Percentiles rank a stretch among this genome's conserved stretches.
These are phyloP conservation scores for Lissocephala sabroskyi DNA, from an alignment of 2,888 invertebrate genomes.

Conservation along the genomic window DNA sequence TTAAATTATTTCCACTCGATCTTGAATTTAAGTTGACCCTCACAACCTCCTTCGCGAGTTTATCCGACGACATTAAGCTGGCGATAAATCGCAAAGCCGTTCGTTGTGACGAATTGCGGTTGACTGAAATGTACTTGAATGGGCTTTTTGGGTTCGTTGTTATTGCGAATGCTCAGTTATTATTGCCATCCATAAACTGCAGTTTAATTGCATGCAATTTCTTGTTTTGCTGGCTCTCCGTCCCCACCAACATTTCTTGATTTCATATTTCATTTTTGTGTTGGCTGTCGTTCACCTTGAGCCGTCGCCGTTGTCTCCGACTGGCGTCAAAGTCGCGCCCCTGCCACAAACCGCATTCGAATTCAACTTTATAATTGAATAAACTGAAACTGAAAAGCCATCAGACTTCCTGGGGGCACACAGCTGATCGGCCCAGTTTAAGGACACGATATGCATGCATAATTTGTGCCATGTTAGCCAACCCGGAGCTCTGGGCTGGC, in stretches of 20 bases:
- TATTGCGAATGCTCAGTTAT: neutral
- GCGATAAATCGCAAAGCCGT: constrained; percentile 4
- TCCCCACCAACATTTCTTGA: neutral
- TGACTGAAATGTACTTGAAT: constrained; percentile 25
- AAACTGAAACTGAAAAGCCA: neutral
- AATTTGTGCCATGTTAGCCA: constrained; percentile 10
- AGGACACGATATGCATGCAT: constrained; percentile 31
- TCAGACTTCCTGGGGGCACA: constrained; percentile 18
- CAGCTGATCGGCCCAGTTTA: neutral
- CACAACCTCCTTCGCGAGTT: too few species aligned
- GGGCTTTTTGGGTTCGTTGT: constrained; percentile 12
- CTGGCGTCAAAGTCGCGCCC: constrained; percentile 11
- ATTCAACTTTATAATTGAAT: constrained; percentile 32
- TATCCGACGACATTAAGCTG: too few species aligned
- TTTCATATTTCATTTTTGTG: constrained; percentile 25
- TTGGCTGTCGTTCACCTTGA: constrained; percentile 35
- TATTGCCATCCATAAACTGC: constrained; percentile 37
- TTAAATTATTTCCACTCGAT: too few species aligned
- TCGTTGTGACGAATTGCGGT: constrained; percentile 34
- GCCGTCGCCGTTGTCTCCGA: constrained; percentile 24
- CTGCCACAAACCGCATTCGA: too few species aligned
- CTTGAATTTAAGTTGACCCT: too few species aligned
- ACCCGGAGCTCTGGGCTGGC: neutral
- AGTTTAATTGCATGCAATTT: constrained; percentile 50
- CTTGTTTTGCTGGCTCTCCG: constrained; percentile 6